A percentile compares a stretch with the other conserved stretches of the same genome.
phyloP scores from a whole-genome alignment of 2,113 vertebrate species.

The Gobio gobio region DNA sequence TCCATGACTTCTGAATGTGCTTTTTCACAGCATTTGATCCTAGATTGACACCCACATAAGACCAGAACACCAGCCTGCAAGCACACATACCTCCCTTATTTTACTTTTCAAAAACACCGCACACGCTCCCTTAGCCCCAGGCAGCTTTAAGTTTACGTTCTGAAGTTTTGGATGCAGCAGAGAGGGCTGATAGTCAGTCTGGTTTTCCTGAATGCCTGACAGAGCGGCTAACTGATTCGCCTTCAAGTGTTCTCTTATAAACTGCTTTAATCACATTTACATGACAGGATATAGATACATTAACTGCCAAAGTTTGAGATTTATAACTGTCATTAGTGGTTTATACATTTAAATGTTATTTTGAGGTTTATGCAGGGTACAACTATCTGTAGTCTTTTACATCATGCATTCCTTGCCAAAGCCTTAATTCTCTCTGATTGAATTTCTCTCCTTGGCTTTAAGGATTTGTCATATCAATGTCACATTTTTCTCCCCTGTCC shows the following conservation, averaged over 20 bases:
- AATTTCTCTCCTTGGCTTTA: neutral
- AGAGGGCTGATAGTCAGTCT: neutral
- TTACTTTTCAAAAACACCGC: neutral
- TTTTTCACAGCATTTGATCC: neutral
- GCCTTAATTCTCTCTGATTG: neutral
- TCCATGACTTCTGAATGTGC: neutral
- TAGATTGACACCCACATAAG: neutral
- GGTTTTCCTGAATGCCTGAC: neutral
- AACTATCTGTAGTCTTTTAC: no score
- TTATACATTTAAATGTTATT: neutral
- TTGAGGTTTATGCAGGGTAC: neutral
- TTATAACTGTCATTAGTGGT: neutral
- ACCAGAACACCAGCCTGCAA: neutral
- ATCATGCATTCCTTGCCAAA: neutral
- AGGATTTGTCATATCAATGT: neutral
- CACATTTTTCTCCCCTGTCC: neutral
- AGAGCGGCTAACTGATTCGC: neutral
- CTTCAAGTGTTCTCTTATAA: neutral
- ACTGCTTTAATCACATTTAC: neutral
- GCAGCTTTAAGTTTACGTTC: neutral
- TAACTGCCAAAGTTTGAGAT: neutral
- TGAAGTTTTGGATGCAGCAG: conserved; percentile 10
- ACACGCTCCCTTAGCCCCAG: neutral
- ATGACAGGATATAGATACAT: neutral
- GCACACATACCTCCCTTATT: neutral